Percentiles rank a stretch among this genome's conserved stretches.
phyloP scores from a whole-genome alignment of 2,113 vertebrate genomes.

The Trematocara stigmaticum region DNA sequence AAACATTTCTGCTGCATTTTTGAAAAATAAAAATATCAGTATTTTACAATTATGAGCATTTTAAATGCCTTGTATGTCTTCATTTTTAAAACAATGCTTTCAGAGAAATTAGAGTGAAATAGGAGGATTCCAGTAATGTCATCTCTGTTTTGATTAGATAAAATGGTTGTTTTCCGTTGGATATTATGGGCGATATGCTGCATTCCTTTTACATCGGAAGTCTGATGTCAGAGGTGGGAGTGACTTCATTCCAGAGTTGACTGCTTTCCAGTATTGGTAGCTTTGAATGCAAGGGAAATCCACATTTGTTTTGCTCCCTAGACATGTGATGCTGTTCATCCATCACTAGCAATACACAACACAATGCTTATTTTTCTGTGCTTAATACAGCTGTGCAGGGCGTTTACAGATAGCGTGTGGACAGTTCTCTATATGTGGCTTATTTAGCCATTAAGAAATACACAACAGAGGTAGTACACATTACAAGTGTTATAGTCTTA shows the following conservation, averaged over 20 bases:
- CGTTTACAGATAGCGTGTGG: no score
- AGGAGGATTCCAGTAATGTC: not conserved
- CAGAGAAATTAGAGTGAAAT: not conserved
- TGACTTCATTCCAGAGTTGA: not conserved
- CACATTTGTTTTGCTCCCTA: not conserved
- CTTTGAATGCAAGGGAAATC: not conserved
- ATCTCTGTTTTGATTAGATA: not conserved
- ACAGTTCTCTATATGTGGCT: not conserved
- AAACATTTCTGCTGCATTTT: slow-evolving; percentile 95
- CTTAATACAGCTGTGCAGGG: not conserved
- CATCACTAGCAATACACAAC: not conserved
- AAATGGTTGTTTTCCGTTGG: not conserved
- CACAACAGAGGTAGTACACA: not conserved
- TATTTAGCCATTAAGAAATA: not conserved
- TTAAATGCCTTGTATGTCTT: slow-evolving; percentile 43
- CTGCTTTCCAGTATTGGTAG: not conserved
- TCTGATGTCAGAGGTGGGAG: not conserved
- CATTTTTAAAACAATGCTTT: not conserved
- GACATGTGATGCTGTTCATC: not conserved
- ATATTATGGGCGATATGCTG: not conserved
- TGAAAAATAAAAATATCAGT: slow-evolving; percentile 92
- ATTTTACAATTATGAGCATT: slow-evolving; percentile 77
- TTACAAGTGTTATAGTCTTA: not conserved
- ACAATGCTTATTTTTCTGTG: not conserved
- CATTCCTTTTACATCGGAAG: not conserved